Percentiles rank a stretch among this genome's conserved stretches.
These are phyloP conservation scores for Perizoma flavofasciatum DNA, from an alignment of 2,888 invertebrate genomes.

Conservation along the genomic window DNA sequence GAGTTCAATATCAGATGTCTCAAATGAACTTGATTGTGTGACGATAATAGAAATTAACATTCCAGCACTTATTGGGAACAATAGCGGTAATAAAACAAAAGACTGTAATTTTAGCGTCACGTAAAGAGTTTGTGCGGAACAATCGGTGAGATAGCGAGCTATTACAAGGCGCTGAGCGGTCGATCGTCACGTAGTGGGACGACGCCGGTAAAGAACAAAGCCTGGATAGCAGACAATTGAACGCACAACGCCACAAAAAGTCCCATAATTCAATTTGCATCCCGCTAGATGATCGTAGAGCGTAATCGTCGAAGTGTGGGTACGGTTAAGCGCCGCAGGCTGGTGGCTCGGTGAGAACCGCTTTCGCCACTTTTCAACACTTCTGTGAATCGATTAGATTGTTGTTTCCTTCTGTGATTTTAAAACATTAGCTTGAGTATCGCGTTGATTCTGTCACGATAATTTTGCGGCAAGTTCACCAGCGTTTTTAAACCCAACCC, in stretches of 20 bases:
- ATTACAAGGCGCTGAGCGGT: conserved; percentile 74
- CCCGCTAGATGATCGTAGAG: conserved; percentile 77
- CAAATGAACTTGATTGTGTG: conserved; percentile 44
- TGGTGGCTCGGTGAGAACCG: conserved; percentile 67
- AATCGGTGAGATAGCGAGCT: conserved; percentile 66
- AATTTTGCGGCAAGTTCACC: conserved; percentile 1
- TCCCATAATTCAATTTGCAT: conserved; percentile 84
- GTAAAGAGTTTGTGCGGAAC: conserved; percentile 71
- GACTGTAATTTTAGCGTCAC: conserved; percentile 75
- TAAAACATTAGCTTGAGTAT: conserved; percentile 51
- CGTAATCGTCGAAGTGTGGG: conserved; percentile 70
- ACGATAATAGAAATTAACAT: conserved; percentile 54
- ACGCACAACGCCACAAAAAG: conserved; percentile 69
- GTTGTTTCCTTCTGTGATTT: conserved; percentile 66
- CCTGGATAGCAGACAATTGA: conserved; percentile 74
- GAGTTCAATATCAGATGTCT: conserved; percentile 43
- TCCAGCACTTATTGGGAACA: conserved; percentile 68
- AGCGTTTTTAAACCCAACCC: neutral
- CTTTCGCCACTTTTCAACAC: conserved; percentile 81
- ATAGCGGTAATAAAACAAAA: conserved; percentile 79
- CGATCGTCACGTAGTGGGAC: conserved; percentile 76
- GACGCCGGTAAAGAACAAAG: conserved; percentile 74
- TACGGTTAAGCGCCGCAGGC: conserved; percentile 71
- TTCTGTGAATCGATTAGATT: conserved; percentile 78
- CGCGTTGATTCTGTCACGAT: conserved; percentile 32